Conservation (phyloP, 2,888 invertebrate genomes). For the Byasa hedistus region DNA sequence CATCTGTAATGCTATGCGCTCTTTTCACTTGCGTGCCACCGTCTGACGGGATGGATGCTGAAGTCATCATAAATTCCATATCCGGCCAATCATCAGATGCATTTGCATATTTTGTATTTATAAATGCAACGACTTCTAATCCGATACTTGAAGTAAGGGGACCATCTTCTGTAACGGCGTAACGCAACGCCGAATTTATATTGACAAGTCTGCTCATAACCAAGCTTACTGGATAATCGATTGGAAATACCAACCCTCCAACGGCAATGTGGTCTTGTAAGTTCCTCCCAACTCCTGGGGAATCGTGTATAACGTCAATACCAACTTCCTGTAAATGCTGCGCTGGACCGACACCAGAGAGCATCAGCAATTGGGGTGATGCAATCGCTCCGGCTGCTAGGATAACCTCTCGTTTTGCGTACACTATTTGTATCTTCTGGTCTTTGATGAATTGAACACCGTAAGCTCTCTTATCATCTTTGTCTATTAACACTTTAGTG, state of each 20-base stretch:
- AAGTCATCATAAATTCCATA: constrained; percentile 94
- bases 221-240: constrained; percentile 89
- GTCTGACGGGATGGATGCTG: constrained; percentile 89
- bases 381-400: constrained; percentile 94
- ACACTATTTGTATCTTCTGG: constrained; percentile 81
- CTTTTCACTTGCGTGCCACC: constrained; percentile 89
- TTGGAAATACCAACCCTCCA: constrained; percentile 89
- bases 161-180: constrained; percentile 92
- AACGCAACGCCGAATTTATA: constrained; percentile 89
- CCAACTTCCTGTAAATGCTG: constrained; percentile 86
- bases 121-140: constrained; percentile 92
- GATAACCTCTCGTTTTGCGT: constrained; percentile 90
- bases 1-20: constrained; percentile 90
- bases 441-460: constrained; percentile 89
- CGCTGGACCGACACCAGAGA: constrained; percentile 91
- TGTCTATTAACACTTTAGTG: constrained; percentile 87
- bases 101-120: constrained; percentile 93
- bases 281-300: constrained; percentile 92
- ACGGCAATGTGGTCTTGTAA: constrained; percentile 94
- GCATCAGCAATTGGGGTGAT: constrained; percentile 94
- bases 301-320: constrained; percentile 85
- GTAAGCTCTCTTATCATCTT: constrained; percentile 84
- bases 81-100: constrained; percentile 94
- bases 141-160: constrained; percentile 93
- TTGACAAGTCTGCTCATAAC: constrained; percentile 91